phyloP scores from a whole-genome alignment of 64 coral and sea anemone genomes.

The Stichodactyla helianthus region DNA sequence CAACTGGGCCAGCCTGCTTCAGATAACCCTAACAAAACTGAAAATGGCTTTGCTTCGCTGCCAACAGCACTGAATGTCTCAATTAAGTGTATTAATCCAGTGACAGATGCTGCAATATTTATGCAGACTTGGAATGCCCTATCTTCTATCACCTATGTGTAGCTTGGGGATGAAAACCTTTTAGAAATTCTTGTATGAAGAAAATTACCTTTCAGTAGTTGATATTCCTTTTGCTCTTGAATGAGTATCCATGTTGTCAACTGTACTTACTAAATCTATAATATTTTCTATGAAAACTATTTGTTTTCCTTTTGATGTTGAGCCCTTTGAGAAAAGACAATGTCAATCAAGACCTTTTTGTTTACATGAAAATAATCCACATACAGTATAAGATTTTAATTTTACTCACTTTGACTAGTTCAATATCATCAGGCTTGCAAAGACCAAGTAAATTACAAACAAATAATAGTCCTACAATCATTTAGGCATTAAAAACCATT shows the following conservation, averaged over 20 bases:
- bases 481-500: neutral
- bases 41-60: too few species aligned
- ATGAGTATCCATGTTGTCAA: slow-evolving; percentile 17
- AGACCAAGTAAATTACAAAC: slow-evolving; percentile 72
- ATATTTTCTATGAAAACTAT: slow-evolving; percentile 67
- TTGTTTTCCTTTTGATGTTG: slow-evolving; percentile 66
- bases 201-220: slow-evolving; percentile 13
- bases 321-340: slow-evolving; percentile 34
- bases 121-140: too few species aligned
- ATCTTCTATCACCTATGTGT: too few species aligned
- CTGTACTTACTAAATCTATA: slow-evolving; percentile 63
- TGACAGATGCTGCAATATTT: too few species aligned
- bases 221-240: slow-evolving; percentile 21
- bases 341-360: neutral
- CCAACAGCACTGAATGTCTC: too few species aligned
- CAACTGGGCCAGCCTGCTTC: too few species aligned
- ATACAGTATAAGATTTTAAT: neutral
- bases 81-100: too few species aligned
- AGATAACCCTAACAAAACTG: too few species aligned
- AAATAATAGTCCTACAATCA: slow-evolving; percentile 79
- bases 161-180: too few species aligned
- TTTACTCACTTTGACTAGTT: slow-evolving; percentile 72
- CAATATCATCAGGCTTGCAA: slow-evolving; percentile 90
- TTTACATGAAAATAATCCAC: too few species aligned
- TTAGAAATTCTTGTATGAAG: neutral